Conservation (phyloP, 2,113 vertebrate species). For the Empidonax alnorum region DNA sequence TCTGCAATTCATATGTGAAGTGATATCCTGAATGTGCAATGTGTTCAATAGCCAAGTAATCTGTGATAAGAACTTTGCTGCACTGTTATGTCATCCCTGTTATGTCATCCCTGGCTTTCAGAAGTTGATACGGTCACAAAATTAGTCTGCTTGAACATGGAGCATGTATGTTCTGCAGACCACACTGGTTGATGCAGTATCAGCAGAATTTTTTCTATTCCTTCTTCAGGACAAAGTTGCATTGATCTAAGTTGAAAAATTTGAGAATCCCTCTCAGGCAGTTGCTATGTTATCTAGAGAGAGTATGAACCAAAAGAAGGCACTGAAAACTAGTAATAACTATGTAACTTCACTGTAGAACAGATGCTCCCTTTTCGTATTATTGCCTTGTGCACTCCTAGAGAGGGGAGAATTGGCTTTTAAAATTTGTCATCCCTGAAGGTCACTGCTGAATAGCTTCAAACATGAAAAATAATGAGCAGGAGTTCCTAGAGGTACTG, state of each 20-base stretch:
- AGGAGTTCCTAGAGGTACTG: not conserved
- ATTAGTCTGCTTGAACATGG: not conserved
- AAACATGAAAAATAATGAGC: not conserved
- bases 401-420: not conserved
- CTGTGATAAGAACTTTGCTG: not conserved
- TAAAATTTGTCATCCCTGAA: not conserved
- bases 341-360: not conserved
- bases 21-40: not conserved
- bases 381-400: not conserved
- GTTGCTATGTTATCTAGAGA: not conserved
- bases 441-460: not conserved
- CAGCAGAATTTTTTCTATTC: not conserved
- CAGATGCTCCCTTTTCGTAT: not conserved
- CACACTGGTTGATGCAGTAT: not conserved
- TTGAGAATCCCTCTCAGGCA: not conserved
- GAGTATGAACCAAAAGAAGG: not conserved
- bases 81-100: not conserved
- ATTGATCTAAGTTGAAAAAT: not conserved
- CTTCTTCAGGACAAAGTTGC: not conserved
- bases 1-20: not conserved
- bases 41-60: not conserved
- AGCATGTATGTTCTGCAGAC: not conserved
- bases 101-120: not conserved
- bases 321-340: not conserved
- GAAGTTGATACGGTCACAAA: not conserved